Percentiles rank a stretch among this genome's conserved stretches.
phyloP scores from a whole-genome alignment of 2,888 invertebrate species.

The Drosophila paracracens region DNA sequence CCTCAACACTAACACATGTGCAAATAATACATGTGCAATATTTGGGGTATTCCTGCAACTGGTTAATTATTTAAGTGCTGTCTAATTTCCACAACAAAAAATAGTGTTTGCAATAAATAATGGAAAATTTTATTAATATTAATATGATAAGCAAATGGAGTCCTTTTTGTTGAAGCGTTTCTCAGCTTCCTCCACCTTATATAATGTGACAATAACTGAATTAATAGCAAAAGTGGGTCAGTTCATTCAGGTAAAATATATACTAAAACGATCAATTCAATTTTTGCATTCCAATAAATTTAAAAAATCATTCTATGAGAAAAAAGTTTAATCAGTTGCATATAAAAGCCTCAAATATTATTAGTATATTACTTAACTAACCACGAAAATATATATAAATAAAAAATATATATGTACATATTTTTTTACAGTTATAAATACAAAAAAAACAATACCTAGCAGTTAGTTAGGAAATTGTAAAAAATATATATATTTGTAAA shows the following conservation, averaged over 20 bases:
- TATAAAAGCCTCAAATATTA: neutral
- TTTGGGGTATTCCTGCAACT: conserved; percentile 24
- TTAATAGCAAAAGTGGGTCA: neutral
- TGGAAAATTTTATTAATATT: neutral
- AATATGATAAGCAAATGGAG: neutral
- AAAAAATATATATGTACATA: neutral
- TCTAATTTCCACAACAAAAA: neutral
- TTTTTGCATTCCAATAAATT: neutral
- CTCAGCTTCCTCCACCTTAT: neutral
- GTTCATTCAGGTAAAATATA: neutral
- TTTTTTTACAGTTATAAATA: conserved; percentile 1
- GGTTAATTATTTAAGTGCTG: neutral
- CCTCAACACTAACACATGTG: conserved; percentile 5
- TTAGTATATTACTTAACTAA: neutral
- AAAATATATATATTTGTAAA: neutral
- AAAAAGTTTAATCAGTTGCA: conserved; percentile 1
- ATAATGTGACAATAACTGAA: neutral
- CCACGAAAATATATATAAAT: neutral
- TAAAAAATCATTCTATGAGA: neutral
- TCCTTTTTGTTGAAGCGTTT: neutral
- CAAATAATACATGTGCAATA: conserved; percentile 20
- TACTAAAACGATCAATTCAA: neutral
- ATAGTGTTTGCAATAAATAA: neutral
- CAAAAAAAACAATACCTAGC: conserved; percentile 1
- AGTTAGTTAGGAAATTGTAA: conserved; percentile 9